Base-by-base conservation (phyloP, 2,797 vertebrate species). In the Ceyx erithaca region DNA sequence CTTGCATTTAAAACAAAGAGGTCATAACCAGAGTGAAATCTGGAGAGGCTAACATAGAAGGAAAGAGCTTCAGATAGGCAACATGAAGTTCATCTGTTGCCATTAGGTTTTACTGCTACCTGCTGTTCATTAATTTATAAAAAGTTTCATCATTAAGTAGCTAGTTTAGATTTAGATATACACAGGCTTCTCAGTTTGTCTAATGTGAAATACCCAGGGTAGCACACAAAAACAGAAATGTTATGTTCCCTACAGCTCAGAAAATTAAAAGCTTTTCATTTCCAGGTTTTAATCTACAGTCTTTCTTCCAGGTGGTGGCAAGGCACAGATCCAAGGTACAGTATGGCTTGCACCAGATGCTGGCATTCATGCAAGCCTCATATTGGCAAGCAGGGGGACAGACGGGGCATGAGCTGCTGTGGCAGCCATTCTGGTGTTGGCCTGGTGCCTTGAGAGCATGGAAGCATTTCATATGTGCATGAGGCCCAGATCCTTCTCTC, bases 301-400 rank as follows among this genome's bases (percentile, higher is more conserved):
- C 64, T 52, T 85, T 83, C 63, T 57, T 80, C 76, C 94, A 96
- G 87, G 84, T 93, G 92, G 89, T 91, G 70, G 45, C 57, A 63
- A 81, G 91, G 87, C 87, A 80, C 35, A 37, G 63, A 30, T 57
- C 87, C 89, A 95, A 69, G 55, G 20, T 63, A 84, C 79, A 89
- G 93, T 57, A 58, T 81, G 77, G 80, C 67, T 94, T 79, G 48
- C 73, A 87, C 70, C 91, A 95, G 91, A 87, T 81, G 48, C 18
- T 89, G 91, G 92, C 82, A 85, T 30, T 94, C 80, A 66, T 41
- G 87, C 76, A 89, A 87, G 48, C 33, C 77, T 46, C 12, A 72
- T 83, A 91, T 85, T 93, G 89, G 80, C 87, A 93, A 79, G 89
- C 59, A 69, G 31, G 52, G 72, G 23, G 71, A 91, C 46, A 89